Conservation (phyloP, 2,113 vertebrate species). For the Spea multiplicata region DNA sequence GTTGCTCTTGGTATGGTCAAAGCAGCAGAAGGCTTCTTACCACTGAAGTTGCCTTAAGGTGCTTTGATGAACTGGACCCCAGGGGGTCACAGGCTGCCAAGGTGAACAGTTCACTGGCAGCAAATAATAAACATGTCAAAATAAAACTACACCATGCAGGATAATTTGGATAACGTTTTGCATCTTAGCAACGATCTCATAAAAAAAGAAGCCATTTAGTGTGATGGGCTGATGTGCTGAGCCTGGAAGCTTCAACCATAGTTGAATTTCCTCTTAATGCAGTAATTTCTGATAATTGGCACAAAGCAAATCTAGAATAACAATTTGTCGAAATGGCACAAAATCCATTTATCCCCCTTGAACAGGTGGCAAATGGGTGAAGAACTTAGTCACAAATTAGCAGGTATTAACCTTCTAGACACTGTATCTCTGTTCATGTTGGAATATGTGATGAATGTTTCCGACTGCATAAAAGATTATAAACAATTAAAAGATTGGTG, state of each 20-base stretch:
- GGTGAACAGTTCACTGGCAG: slow-evolving; percentile 35
- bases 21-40: too few species aligned
- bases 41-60: neutral
- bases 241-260: slow-evolving; percentile 19
- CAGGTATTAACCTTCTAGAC: slow-evolving; percentile 37
- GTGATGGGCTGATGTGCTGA: slow-evolving; percentile 47
- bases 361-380: slow-evolving; percentile 47
- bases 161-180: slow-evolving; percentile 33
- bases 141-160: slow-evolving; percentile 14
- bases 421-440: neutral
- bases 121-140: slow-evolving; percentile 32
- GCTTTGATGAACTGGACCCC: neutral
- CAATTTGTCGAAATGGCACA: slow-evolving; percentile 47
- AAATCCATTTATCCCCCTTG: slow-evolving; percentile 38
- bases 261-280: slow-evolving; percentile 47
- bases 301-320: slow-evolving; percentile 44
- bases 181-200: slow-evolving; percentile 48
- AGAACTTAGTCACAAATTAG: slow-evolving; percentile 39
- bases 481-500: neutral
- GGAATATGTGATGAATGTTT: slow-evolving; percentile 8
- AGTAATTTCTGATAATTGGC: slow-evolving; percentile 50
- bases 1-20: too few species aligned
- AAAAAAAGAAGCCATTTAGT: slow-evolving; percentile 45
- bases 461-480: slow-evolving; percentile 3
- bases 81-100: slow-evolving; percentile 3